A percentile compares a stretch with the other conserved stretches of the same genome.
Conservation (phyloP, 2,113 vertebrate genomes). For the Geococcyx californianus region DNA sequence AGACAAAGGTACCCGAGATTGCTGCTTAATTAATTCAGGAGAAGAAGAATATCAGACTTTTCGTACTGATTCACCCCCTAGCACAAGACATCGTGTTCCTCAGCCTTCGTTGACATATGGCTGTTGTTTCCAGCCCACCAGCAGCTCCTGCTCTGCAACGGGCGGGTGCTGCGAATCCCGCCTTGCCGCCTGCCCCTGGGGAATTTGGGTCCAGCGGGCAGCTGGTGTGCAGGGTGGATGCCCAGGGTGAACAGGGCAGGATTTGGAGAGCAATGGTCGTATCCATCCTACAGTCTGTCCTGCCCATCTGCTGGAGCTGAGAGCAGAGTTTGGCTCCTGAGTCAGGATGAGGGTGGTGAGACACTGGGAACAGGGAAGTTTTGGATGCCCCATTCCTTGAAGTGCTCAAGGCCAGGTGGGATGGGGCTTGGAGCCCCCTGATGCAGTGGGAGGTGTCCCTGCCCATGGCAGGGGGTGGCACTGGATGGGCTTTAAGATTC, state of each 20-base stretch:
- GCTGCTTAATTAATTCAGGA: conserved; percentile 57
- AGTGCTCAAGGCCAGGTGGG: too few relatives aligned
- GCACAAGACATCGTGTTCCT: conserved; percentile 42
- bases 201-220: neutral
- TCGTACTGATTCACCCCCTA: conserved; percentile 41
- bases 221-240: neutral
- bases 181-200: neutral
- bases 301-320: neutral
- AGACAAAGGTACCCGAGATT: conserved; percentile 35
- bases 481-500: too few relatives aligned
- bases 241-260: neutral
- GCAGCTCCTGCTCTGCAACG: conserved; percentile 9
- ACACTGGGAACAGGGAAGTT: too few relatives aligned
- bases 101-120: conserved; percentile 38
- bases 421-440: too few relatives aligned
- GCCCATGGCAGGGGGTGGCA: too few relatives aligned
- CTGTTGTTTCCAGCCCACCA: conserved; percentile 57
- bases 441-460: too few relatives aligned
- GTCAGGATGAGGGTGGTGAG: neutral
- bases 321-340: neutral
- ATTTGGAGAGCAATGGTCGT: neutral
- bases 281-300: rapidly evolving
- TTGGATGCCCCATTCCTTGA: too few relatives aligned
- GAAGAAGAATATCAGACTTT: conserved; percentile 36
- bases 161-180: neutral